Base-by-base conservation (phyloP, 1,140 invertebrate species). In the Armadillidium nasatum region DNA sequence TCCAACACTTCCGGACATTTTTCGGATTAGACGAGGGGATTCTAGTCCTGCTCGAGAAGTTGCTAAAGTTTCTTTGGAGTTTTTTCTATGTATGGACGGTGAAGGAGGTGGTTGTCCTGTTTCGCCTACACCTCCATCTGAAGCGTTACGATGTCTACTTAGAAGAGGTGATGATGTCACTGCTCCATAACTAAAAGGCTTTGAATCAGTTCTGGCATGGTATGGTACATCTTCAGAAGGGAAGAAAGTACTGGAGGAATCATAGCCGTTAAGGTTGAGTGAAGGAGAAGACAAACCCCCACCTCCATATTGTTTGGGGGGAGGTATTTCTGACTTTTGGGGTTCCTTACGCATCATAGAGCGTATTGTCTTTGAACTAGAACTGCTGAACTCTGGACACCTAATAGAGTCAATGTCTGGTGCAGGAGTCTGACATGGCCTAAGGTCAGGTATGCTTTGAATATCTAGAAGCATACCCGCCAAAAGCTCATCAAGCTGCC, bases 381-480 rank as follows among this genome's bases (percentile, higher is more conserved):
- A 68, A 60, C 70, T 75, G 23, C 60, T 74, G 45, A 81, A 77
- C 67, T 81, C 80, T 10, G 82, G 82, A 71, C 81, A 82, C 15
- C 79, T 77, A 73, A 83, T 82, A 67, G 82, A 79, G 72, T 82
- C 77, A 44, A 82, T 80, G 81, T 81, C 78, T 54, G 79, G 76
- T 22, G 82, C 76, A 10, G 79, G 81, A 9, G 74, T 82, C 60
- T 83, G 82, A 21, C 75, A 77, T 10, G 87, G 86, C 80, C 85
- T 84, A 45, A 87, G 78, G 82, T 91, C 89, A 72, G 90, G 90
- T 83, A 91, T 89, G 83, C 89, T 90, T 87, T 92, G 90, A 79
- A 93, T 91, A 44, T 92, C 92, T 73, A 91, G 87, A 86, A 93
- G 88, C 91, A 94, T 93, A 83, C 92, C 92, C 82, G 89, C 89